Percentiles rank a stretch among this genome's conserved stretches.
Evolutionary conservation across 2,888 invertebrate genomes (phyloP).

Genomic region (Ctenicera cuprea): DNA sequence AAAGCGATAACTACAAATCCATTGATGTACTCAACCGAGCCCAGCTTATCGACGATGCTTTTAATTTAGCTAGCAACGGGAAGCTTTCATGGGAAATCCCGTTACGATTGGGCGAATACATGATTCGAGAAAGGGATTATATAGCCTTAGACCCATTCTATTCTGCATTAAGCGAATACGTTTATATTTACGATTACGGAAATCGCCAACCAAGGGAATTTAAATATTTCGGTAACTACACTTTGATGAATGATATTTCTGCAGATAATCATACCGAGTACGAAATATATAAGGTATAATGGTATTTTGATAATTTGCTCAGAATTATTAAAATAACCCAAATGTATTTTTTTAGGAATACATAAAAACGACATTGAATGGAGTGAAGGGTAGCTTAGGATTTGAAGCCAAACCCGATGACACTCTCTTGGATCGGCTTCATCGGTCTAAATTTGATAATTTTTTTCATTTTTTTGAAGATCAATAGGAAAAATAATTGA

Average conservation of each 20-base stretch:
- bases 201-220: neutral
- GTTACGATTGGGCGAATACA: constrained; percentile 77
- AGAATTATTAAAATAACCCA: too few relatives aligned
- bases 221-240: constrained; percentile 24
- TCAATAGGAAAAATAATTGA: too few relatives aligned
- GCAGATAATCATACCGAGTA: neutral
- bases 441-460: too few relatives aligned
- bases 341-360: too few relatives aligned
- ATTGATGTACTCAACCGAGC: too few relatives aligned
- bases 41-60: constrained; percentile 84
- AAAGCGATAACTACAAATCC: constrained; percentile 67
- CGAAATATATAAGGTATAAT: neutral
- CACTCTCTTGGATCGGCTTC: too few relatives aligned
- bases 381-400: too few relatives aligned
- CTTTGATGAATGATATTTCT: constrained; percentile 12
- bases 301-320: too few relatives aligned
- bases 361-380: too few relatives aligned
- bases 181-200: neutral
- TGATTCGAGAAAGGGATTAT: constrained; percentile 77
- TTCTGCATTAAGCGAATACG: neutral
- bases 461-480: too few relatives aligned
- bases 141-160: constrained; percentile 70
- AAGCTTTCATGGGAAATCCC: constrained; percentile 74
- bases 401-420: too few relatives aligned
- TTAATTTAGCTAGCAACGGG: constrained; percentile 78